phyloP scores from a whole-genome alignment of 2,888 invertebrate genomes.

The Chrysopilus asiliformis region DNA sequence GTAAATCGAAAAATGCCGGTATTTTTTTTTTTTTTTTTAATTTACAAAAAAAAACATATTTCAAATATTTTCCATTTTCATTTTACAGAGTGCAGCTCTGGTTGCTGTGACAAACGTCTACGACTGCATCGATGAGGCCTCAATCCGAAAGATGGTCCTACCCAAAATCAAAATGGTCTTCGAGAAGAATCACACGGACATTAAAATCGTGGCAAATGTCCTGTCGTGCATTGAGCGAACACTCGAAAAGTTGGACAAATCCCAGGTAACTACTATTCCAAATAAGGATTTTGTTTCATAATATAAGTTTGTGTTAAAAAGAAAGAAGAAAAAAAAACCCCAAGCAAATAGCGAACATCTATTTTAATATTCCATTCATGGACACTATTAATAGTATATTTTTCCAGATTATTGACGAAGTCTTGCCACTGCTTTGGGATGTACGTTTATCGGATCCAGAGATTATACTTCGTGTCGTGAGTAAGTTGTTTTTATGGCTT shows the following conservation, averaged over 20 bases:
- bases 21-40: too few relatives aligned
- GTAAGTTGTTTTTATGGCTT: too few relatives aligned
- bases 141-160: constrained; percentile 65
- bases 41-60: too few relatives aligned
- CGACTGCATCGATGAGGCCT: constrained; percentile 69
- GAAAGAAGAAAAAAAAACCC: too few relatives aligned
- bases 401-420: constrained; percentile 63
- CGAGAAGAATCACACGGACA: constrained; percentile 65
- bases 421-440: constrained; percentile 75
- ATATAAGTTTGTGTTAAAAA: too few relatives aligned
- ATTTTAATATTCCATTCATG: background rate
- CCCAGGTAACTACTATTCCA: constrained; percentile 40
- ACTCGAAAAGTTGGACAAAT: constrained; percentile 69
- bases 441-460: constrained; percentile 80
- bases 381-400: background rate
- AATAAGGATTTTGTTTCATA: too few relatives aligned
- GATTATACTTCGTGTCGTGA: constrained; percentile 77
- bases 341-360: constrained; percentile 1
- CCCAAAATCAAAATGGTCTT: constrained; percentile 70
- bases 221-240: constrained; percentile 69
- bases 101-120: constrained; percentile 76
- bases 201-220: constrained; percentile 66
- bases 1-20: too few relatives aligned
- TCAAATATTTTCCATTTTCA: too few relatives aligned
- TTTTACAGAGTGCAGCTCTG: constrained; percentile 74